A percentile compares a stretch with the other conserved stretches of the same genome.
Evolutionary conservation across 2,888 invertebrate species (phyloP).

Genomic region (Drosophila paranaensis): DNA sequence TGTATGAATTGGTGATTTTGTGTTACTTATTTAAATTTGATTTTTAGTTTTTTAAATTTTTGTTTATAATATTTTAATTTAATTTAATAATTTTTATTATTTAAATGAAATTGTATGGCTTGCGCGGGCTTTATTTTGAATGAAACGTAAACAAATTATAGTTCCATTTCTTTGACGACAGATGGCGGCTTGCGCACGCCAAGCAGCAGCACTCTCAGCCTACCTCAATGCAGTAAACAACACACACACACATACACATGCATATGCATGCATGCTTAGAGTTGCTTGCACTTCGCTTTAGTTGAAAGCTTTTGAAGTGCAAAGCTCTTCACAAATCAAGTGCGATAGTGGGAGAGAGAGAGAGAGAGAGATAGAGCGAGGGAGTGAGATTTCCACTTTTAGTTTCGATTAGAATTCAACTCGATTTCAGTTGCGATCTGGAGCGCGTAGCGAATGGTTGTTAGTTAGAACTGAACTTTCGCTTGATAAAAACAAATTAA

Average conservation of each 20-base stretch:
- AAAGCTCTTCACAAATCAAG: background rate
- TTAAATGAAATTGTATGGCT: background rate
- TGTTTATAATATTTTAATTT: no score
- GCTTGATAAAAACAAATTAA: background rate
- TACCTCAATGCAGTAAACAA: conserved; percentile 5
- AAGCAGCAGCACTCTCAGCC: background rate
- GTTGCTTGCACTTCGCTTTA: background rate
- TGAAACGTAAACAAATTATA: background rate
- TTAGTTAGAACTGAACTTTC: background rate
- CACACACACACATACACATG: no score
- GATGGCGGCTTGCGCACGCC: background rate
- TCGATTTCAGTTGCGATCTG: conserved; percentile 24
- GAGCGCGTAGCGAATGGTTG: conserved; percentile 18
- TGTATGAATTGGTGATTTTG: background rate
- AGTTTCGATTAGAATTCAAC: background rate
- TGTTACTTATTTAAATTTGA: background rate
- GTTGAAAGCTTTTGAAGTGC: conserved; percentile 10
- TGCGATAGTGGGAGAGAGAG: background rate
- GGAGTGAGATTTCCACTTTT: background rate
- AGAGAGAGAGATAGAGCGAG: background rate
- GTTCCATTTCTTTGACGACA: background rate
- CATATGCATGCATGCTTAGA: background rate
- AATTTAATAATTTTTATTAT: background rate
- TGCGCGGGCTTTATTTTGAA: background rate
- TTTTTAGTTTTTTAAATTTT: no score